Evolutionary conservation across 2,113 vertebrate species (phyloP), one percentile per base, ranked within the genome.

Genomic region (Urocolius indicus): DNA sequence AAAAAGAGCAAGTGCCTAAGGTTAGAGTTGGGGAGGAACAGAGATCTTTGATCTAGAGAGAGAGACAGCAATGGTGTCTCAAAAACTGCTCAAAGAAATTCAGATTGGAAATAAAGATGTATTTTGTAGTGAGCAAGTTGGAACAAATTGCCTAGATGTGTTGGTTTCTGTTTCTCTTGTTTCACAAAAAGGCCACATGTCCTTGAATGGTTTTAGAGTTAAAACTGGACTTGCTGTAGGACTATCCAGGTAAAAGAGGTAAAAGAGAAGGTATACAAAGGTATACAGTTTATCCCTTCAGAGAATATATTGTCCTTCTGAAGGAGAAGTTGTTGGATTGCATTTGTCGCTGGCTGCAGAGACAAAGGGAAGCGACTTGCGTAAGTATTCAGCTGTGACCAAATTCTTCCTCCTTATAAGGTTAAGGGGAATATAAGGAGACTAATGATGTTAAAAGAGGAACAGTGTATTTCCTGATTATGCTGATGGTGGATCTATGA

Each of bases 351-450:
- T 90, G 84, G 48, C 22, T 67, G 43, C 46, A 77, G 55, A 54
- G 54, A 78, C 46, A 75, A 72, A 89, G 36, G n/a, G 83, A 49
- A 49, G 83, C 38, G 34, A 22, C 38, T 89, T 88, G 51, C 17
- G 68, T 20, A 41, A 87, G 36, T 24, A 6, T 34, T 76, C 29
- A 55, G 55, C 78, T 69, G n/a, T 55, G 79, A 87, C 32, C 51
- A 83, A 62, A 94, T 95, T 87, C 71, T 97, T 97, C 82, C 93
- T 68, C 94, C 94, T 86, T 96, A 59, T 83, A 94, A 94, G 95
- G 96, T 3, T 82, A 82, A 91, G 26, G 34, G 46, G 22, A 93
- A 48, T 63, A 68, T 34, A 69, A 62, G 41, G 62, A 32, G 29
- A 22, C 46, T 27, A 83, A 51, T 59, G 84, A 84, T 74, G 87